phyloP scores from a whole-genome alignment of 2,113 vertebrate species.

The Euleptes europaea region DNA sequence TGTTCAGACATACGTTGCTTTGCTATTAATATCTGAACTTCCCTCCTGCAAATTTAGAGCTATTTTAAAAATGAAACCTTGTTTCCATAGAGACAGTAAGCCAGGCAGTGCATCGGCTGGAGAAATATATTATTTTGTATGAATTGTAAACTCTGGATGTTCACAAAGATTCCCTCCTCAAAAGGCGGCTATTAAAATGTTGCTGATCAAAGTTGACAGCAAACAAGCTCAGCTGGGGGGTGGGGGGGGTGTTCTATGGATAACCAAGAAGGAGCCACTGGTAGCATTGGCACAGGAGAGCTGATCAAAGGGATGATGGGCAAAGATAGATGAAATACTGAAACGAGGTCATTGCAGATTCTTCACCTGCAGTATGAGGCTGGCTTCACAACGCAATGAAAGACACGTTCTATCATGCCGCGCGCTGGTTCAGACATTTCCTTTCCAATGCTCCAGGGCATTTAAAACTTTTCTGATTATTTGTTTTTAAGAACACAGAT shows the following conservation, averaged over 20 bases:
- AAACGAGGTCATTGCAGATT: background rate
- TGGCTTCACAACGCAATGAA: background rate
- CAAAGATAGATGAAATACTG: background rate
- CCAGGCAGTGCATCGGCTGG: slow-evolving; percentile 72
- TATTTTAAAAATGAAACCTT: slow-evolving; percentile 63
- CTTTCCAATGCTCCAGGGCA: background rate
- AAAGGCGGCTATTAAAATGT: slow-evolving; percentile 4
- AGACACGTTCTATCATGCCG: background rate
- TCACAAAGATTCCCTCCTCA: background rate
- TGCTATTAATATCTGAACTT: slow-evolving; percentile 70
- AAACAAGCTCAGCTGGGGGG: background rate
- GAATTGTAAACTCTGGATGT: slow-evolving; percentile 23
- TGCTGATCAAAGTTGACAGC: too few species aligned
- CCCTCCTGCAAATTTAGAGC: slow-evolving; percentile 67
- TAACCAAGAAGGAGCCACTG: background rate
- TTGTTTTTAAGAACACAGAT: background rate
- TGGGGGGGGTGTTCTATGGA: background rate
- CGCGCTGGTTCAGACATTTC: background rate
- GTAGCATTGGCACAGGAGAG: background rate
- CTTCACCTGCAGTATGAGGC: background rate
- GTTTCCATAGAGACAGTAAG: slow-evolving; percentile 76
- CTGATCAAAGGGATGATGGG: background rate
- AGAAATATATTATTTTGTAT: slow-evolving; percentile 24
- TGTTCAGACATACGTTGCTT: slow-evolving; percentile 39
- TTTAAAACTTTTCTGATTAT: too few species aligned